These are phyloP conservation scores for Myotis yumanensis DNA, from an alignment of 2,113 vertebrate species.

Conservation along the genomic window DNA sequence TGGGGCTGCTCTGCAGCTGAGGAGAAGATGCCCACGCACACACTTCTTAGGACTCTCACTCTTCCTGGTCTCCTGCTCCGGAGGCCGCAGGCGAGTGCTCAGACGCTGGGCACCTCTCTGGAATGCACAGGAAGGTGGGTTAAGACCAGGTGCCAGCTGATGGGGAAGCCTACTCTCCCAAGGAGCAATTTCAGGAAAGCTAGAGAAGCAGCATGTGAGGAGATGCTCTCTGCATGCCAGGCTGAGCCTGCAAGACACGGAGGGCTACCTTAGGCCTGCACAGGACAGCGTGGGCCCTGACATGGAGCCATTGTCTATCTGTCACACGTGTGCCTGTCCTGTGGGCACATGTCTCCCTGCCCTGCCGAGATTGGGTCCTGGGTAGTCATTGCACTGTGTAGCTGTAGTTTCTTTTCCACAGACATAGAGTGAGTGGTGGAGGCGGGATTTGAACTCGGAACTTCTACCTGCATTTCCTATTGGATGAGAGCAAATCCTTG, in stretches of 20 bases:
- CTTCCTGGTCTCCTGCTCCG: background rate
- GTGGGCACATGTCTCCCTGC: accelerated
- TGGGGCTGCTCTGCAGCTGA: background rate
- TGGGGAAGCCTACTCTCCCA: background rate
- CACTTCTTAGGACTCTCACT: background rate
- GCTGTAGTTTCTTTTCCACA: background rate
- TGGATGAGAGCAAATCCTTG: background rate
- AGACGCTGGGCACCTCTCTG: background rate
- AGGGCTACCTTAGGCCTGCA: accelerated
- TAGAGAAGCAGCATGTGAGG: background rate
- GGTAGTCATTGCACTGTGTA: accelerated
- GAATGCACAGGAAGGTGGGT: slow-evolving; percentile 9
- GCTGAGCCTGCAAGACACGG: background rate
- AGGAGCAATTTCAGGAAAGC: background rate
- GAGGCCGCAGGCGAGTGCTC: background rate
- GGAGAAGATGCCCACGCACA: accelerated
- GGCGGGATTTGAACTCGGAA: background rate
- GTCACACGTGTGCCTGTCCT: background rate
- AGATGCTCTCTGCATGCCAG: background rate
- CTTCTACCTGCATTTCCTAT: background rate
- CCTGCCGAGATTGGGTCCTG: accelerated
- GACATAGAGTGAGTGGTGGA: background rate
- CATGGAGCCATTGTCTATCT: background rate
- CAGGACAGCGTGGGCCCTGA: background rate
- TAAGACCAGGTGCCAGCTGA: background rate